Evolutionary conservation across 2,888 invertebrate genomes (phyloP), one percentile per base, ranked within the genome.

Genomic region (Selenia dentaria): DNA sequence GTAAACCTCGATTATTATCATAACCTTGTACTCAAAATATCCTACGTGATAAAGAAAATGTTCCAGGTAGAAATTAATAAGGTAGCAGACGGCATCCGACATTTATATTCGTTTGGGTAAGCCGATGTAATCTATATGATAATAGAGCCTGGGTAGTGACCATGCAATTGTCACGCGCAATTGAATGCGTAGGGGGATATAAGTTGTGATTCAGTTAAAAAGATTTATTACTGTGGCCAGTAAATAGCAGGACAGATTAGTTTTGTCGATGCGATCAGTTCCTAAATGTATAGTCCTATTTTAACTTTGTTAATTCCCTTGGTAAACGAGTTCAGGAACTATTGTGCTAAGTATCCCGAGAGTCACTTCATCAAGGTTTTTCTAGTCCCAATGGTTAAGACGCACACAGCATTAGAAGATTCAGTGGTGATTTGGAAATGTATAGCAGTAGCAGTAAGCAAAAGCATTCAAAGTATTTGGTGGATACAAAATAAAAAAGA

Each of bases 121-220:
- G 36, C 56, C 48, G 33, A 50, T 45, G 60, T 67, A 65, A 67
- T 67, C 65, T 67, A 67, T 67, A 67, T 67, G 65, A 59, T 67
- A 70, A 67, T 67, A 45, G 59, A 36, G 32, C 16, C 50, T 24
- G 57, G 42, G 39, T 56, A 60, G 54, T 54, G 54, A 59, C 58
- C 57, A 62, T 62, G 62, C 65, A 59, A 66, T 67, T 62, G 61
- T 55, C 50, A 39, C 44, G 44, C 47, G 51, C 59, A 63, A 67
- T 64, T 62, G 59, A 64, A 61, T 59, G 47, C 37, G 27, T 37
- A 47, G 38, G 50, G 40, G 51, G 43, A 45, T 20, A 55, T 45
- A 43, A 40, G 46, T 39, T 22, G 37, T 37, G 39, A 25, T 36
- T 32, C 28, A 40, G 22, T 39, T 34, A 28, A 34, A 27, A 31